A percentile compares a stretch with the other conserved stretches of the same genome.
phyloP scores from a whole-genome alignment of 2,888 invertebrate genomes.

The Acholoe squamosa region DNA sequence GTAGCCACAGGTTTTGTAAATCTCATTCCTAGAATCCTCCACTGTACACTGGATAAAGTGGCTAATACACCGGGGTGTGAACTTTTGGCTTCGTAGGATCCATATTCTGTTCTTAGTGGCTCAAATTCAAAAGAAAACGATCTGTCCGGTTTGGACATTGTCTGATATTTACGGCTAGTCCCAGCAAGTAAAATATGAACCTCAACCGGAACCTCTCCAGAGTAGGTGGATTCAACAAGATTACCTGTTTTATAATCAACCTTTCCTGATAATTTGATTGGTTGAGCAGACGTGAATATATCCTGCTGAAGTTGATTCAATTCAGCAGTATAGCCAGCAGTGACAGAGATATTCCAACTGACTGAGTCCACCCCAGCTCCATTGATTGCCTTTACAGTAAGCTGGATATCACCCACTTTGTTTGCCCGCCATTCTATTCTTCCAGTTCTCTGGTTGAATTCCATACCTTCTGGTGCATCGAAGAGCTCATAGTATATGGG shows the following conservation, averaged over 20 bases:
- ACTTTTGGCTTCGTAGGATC: background rate
- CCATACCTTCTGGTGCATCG: background rate
- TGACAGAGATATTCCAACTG: slow-evolving; percentile 31
- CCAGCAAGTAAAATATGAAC: background rate
- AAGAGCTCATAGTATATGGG: background rate
- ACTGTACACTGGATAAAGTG: background rate
- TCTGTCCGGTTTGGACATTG: slow-evolving; percentile 1
- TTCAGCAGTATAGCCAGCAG: background rate
- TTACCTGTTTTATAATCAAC: background rate
- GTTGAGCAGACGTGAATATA: background rate
- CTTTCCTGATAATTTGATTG: background rate
- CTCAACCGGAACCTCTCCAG: slow-evolving; percentile 37
- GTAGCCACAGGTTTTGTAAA: background rate
- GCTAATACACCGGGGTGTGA: background rate
- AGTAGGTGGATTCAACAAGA: background rate
- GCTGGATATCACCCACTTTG: background rate
- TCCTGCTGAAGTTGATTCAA: background rate
- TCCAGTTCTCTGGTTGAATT: background rate
- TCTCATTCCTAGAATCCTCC: slow-evolving; percentile 56
- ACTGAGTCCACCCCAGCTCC: background rate
- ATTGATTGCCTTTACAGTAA: slow-evolving; percentile 32
- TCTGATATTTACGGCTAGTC: background rate
- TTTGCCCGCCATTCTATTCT: background rate
- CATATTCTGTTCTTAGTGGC: slow-evolving; percentile 33
- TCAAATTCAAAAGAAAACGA: background rate